Evolutionary conservation across 2,113 vertebrate species (phyloP), one percentile per base, ranked within the genome.

Genomic region (Lichenostomus cassidix): DNA sequence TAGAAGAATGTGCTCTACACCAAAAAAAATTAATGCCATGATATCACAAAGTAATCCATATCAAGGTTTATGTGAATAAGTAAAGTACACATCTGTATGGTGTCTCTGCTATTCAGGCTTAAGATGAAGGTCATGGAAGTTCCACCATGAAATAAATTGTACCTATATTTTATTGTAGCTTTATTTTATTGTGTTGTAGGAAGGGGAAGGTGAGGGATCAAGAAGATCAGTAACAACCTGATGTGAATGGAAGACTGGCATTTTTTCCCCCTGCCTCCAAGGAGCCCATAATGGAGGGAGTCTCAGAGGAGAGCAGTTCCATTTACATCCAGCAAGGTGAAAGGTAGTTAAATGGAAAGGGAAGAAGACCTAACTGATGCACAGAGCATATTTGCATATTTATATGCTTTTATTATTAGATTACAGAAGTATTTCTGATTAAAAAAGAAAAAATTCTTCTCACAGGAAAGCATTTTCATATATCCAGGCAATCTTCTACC

Each of bases 11-110:
- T 50, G 11, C 1, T 63, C 70, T 67, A 63, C 41, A 39, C n/a
- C n/a, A 0, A 47, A 64, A 84, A 63, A 55, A 20, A 2, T 0
- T 17, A 11, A 9, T 12, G 5, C 7, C 15, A 1, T 41, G 8
- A 5, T 75, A 35, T 55, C 33, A 55, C 12, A 29, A 65, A 80
- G 16, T 15, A 73, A 87, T 11, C 17, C 17, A 8, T 24, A 50
- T 6, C 58, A n/a, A 88, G 2, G 7, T 39, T 71, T 70, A 50
- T 67, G 4, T 53, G 35, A 76, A 37, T n/a, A 70, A 71, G 28
- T 29, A 23, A 83, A 68, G 12, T 19, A 12, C 5, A 12, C 5
- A 3, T n/a, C 31, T 83, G 5, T 37, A 15, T 22, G 18, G 11
- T 14, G 8, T 29, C 35, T 59, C 37, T 52, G 11, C 4, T 83